Evolutionary conservation across 1,140 invertebrate genomes (phyloP).

Genomic region (Monochamus saltuarius): DNA sequence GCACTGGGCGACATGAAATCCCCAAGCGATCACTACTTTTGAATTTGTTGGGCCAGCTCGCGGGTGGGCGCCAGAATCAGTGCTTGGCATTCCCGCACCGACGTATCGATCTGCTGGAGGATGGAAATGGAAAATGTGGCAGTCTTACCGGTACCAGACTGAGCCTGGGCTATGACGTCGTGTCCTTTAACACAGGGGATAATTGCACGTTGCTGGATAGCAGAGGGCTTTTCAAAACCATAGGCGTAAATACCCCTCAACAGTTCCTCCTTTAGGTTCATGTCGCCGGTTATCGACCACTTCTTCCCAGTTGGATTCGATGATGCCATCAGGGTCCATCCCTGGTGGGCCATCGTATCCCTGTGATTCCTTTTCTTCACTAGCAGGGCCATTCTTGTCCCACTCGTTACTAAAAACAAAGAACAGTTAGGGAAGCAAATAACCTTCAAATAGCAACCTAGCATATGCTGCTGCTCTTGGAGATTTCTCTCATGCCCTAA

Average conservation of each 20-base stretch:
- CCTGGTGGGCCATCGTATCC: slow-evolving; percentile 78
- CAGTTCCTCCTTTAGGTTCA: slow-evolving; percentile 93
- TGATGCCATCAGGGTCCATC: slow-evolving; percentile 77
- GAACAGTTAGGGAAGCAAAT: slow-evolving; percentile 8
- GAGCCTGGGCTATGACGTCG: slow-evolving; percentile 98
- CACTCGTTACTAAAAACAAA: slow-evolving; percentile 64
- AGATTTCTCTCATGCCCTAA: slow-evolving; percentile 11
- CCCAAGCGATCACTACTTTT: slow-evolving; percentile 96
- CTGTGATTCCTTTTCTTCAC: slow-evolving; percentile 57
- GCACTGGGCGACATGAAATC: slow-evolving; percentile 96
- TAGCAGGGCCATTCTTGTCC: slow-evolving; percentile 75
- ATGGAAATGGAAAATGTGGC: slow-evolving; percentile 98
- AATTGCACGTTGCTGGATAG: slow-evolving; percentile 99
- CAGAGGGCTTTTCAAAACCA: slow-evolving; percentile 99
- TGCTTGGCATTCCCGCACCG: slow-evolving; percentile 93
- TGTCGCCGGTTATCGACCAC: slow-evolving; percentile 96
- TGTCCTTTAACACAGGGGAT: slow-evolving; percentile 94
- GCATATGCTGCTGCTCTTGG: not conserved
- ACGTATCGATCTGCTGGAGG: slow-evolving; percentile 90
- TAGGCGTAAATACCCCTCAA: slow-evolving; percentile 98
- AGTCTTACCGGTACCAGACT: slow-evolving; percentile 99
- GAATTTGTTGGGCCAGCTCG: slow-evolving; percentile 97
- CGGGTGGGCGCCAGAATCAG: slow-evolving; percentile 93
- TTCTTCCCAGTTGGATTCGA: slow-evolving; percentile 74
- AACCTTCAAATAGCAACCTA: slow-evolving; percentile 9